These are phyloP conservation scores for Macrobrachium nipponense DNA, from an alignment of 1,140 invertebrate genomes.

Conservation along the genomic window DNA sequence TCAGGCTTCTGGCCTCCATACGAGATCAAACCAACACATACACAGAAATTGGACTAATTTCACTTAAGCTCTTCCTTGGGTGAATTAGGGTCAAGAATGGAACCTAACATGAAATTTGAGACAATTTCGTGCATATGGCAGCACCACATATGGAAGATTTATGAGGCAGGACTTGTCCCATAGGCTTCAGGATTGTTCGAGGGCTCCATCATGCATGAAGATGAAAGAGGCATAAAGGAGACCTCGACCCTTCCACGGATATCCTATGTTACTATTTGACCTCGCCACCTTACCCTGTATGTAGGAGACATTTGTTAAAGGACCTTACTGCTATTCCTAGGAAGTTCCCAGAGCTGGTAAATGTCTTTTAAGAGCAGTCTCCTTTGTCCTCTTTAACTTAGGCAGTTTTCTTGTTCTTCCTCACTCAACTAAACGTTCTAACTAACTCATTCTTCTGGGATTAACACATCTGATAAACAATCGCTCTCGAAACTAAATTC, in stretches of 20 bases:
- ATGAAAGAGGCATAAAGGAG: slow-evolving; percentile 22
- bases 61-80: slow-evolving; percentile 5
- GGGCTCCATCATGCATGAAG: slow-evolving; percentile 30
- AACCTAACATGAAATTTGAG: slow-evolving; percentile 4
- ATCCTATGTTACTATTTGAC: not conserved
- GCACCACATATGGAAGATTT: not conserved
- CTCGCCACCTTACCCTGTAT: not conserved
- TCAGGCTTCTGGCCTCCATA: not conserved
- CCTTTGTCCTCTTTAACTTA: not conserved
- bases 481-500: no score
- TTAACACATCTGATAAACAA: no score
- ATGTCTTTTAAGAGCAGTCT: no score
- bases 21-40: not conserved
- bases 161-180: not conserved
- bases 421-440: slow-evolving; percentile 13
- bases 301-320: no score
- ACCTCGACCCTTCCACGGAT: slow-evolving; percentile 5
- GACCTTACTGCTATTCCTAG: no score
- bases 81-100: slow-evolving; percentile 9
- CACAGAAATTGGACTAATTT: not conserved
- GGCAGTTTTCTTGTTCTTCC: not conserved
- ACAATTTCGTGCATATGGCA: not conserved
- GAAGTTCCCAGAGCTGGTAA: no score
- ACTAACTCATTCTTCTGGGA: slow-evolving; percentile 12
- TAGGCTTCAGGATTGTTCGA: not conserved